Conservation (phyloP, 2,888 invertebrate species). For the Harpagoxenus sublaevis region DNA sequence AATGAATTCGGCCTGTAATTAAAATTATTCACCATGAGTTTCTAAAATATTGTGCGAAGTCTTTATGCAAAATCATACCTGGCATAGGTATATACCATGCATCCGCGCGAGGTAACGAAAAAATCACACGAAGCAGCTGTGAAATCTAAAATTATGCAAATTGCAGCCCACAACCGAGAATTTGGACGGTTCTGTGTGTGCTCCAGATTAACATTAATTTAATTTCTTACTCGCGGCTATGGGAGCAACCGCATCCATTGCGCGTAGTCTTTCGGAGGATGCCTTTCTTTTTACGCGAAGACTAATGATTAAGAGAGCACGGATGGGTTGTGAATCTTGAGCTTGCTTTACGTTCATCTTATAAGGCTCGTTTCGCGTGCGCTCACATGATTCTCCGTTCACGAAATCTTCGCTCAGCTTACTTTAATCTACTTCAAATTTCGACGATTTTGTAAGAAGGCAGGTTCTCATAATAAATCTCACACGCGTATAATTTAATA, state of each 20-base stretch:
- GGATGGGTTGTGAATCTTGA: constrained; percentile 47
- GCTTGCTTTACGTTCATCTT: constrained; percentile 51
- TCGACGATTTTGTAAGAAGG: neutral
- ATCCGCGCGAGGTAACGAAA: constrained; percentile 56
- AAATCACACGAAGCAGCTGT: constrained; percentile 67
- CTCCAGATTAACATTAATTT: constrained; percentile 85
- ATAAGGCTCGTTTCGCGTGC: constrained; percentile 41
- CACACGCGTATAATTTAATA: neutral
- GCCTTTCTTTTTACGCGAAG: constrained; percentile 74
- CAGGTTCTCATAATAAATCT: neutral
- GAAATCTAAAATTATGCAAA: constrained; percentile 83
- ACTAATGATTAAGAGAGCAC: constrained; percentile 81
- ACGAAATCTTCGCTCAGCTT: neutral
- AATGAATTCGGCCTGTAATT: neutral
- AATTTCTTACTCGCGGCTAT: constrained; percentile 83
- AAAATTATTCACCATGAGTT: neutral
- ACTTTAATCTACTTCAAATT: constrained; percentile 14
- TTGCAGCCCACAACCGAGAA: constrained; percentile 75
- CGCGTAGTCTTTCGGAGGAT: constrained; percentile 67
- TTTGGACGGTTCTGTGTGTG: constrained; percentile 79
- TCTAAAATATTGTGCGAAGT: neutral
- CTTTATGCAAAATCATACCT: constrained; percentile 1
- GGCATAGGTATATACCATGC: neutral
- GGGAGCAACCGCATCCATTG: constrained; percentile 67
- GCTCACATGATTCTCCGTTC: neutral